Base-by-base conservation (phyloP, 2,888 invertebrate species). In the Ichneumoninae sp. region DNA sequence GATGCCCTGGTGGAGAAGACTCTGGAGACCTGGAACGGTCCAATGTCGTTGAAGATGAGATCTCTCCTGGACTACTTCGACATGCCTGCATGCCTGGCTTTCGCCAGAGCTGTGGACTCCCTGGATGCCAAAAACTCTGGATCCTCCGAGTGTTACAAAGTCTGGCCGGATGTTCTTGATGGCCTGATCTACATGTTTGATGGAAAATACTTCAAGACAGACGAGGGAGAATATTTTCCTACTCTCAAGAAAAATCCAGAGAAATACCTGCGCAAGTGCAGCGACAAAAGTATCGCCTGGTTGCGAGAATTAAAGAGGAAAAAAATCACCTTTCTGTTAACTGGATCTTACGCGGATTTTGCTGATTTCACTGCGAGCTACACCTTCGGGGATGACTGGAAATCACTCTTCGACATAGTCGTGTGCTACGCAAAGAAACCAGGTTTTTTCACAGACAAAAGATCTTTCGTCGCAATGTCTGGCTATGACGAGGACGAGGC, bases 61-160 rank as follows among this genome's bases (percentile, higher is more conserved):
- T 95, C 96, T 5, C 93, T 96, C 47, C 94, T 96, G 57, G 97
- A 97, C 91, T 97, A 96, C 90, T 97, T 97, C 91, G 97, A 97
- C 91, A 95, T 96, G 91, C 95, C 96, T 0, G 94, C 95, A 0
- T 95, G 95, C 7, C 90, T 97, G 40, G 94, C 95, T 3, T 96
- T 96, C 93, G 97, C 96, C 0, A 95, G 96, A 88, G 94, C 95
- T 16, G 95, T 97, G 22, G 97, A 97, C 90, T 92, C 95, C 0
- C 88, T 96, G 1, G 97, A 97, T 89, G 92, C 94, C 81, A 88
- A 93, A 60, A 90, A 94, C 83, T 94, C 93, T 10, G 84, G 84
- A 70, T 83, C 89, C 1, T 75, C 90, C 40, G 88, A 91, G 10
- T 88, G 89, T 3, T 96, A 96, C 88, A 92, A 93, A 52, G 94